phyloP scores from a whole-genome alignment of 2,113 vertebrate genomes.

The Marmota flaviventris region DNA sequence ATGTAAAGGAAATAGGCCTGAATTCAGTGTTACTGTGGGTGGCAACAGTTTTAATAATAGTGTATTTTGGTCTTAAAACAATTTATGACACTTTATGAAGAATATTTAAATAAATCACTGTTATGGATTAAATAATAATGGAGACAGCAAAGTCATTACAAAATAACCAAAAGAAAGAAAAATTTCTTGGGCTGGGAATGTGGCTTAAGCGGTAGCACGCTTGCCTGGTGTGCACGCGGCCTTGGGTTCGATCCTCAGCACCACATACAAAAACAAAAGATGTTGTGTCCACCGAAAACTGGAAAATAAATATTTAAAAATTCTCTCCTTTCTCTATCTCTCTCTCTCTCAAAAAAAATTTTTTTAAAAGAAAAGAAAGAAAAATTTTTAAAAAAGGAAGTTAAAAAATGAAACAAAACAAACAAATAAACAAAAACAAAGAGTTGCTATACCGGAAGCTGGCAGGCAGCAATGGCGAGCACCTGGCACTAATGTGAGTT shows the following conservation, averaged over 20 bases:
- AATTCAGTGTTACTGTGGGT: fast-evolving
- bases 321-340: too few species aligned
- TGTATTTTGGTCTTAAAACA: background rate
- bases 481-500: background rate
- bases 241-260: too few species aligned
- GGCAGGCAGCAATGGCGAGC: background rate
- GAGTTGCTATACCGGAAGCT: background rate
- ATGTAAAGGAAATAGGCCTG: background rate
- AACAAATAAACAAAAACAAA: too few species aligned
- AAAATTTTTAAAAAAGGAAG: background rate
- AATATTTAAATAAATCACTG: background rate
- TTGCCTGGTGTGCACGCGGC: too few species aligned
- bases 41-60: too few species aligned
- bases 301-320: too few species aligned
- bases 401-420: too few species aligned
- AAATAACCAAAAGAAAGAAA: background rate
- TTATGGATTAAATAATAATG: background rate
- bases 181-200: too few species aligned
- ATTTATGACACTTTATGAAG: background rate
- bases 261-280: too few species aligned
- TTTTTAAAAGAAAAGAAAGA: background rate
- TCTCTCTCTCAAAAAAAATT: too few species aligned
- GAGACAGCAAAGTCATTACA: background rate
- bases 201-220: too few species aligned
- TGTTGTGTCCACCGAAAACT: too few species aligned